Conservation (phyloP, 2,113 vertebrate genomes). For the Chascanopsetta lugubris region DNA sequence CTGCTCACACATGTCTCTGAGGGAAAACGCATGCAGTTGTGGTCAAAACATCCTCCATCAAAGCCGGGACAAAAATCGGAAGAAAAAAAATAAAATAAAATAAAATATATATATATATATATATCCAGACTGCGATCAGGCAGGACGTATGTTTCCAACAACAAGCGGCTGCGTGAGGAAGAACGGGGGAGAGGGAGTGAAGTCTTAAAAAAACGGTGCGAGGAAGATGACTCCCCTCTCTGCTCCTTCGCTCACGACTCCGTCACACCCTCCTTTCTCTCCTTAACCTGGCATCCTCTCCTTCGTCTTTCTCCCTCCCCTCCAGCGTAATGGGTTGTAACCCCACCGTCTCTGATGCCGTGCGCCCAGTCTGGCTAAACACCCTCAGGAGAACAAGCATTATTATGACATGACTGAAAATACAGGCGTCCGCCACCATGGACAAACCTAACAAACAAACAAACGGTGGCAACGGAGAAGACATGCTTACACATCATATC, state of each 20-base stretch:
- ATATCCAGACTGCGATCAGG: too few species aligned
- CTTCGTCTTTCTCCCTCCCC: conserved; percentile 27
- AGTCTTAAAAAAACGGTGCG: conserved; percentile 13
- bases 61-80: too few species aligned
- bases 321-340: conserved; percentile 66
- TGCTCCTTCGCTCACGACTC: conserved; percentile 38
- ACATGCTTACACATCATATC: background rate
- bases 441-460: conserved; percentile 2
- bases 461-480: conserved; percentile 2
- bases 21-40: background rate
- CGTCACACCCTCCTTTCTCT: conserved; percentile 63
- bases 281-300: conserved; percentile 37
- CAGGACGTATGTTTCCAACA: background rate
- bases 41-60: conserved; percentile 44
- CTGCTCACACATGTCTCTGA: conserved; percentile 50
- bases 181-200: background rate
- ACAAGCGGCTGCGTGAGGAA: conserved; percentile 1
- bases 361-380: conserved; percentile 46
- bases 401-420: conserved; percentile 33
- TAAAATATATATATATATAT: too few species aligned
- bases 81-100: background rate
- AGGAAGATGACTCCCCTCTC: conserved; percentile 36
- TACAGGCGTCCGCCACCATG: conserved; percentile 11
- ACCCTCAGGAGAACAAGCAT: conserved; percentile 46
- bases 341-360: conserved; percentile 51